Conservation (phyloP, 2,888 invertebrate genomes). For the Sussaba pulchella region DNA sequence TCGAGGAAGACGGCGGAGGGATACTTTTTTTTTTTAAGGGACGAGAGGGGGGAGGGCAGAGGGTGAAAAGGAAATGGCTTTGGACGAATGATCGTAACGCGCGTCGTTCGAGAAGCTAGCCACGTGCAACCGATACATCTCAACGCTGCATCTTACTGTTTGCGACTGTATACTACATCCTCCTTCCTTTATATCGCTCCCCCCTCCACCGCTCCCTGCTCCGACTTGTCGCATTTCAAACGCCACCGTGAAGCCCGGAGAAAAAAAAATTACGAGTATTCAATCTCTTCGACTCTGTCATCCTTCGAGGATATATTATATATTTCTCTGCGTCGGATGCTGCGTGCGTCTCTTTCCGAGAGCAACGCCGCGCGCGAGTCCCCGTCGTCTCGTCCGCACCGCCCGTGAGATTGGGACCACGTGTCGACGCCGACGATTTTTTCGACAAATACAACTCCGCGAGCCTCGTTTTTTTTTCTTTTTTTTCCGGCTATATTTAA, state of each 20-base stretch:
- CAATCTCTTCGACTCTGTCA: conserved; percentile 71
- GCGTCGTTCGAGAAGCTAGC: conserved; percentile 71
- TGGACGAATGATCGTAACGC: conserved; percentile 78
- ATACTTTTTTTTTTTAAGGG: no score
- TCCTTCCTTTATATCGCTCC: conserved; percentile 58
- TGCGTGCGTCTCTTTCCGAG: conserved; percentile 53
- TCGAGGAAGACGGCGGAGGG: conserved; percentile 54
- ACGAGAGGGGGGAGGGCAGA: conserved; percentile 55
- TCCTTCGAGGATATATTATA: conserved; percentile 21
- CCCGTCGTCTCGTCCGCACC: conserved; percentile 56
- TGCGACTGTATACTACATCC: conserved; percentile 60
- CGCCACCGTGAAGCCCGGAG: conserved; percentile 48
- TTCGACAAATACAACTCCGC: not conserved
- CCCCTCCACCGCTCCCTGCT: conserved; percentile 41
- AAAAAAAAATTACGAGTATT: conserved; percentile 71
- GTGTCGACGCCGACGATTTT: conserved; percentile 67
- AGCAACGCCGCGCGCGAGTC: conserved; percentile 50
- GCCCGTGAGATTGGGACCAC: conserved; percentile 75
- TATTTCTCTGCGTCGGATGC: conserved; percentile 50
- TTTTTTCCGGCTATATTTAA: conserved; percentile 36
- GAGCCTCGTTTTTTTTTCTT: conserved; percentile 8
- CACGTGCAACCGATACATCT: conserved; percentile 82
- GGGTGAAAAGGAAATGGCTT: conserved; percentile 73
- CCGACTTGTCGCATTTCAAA: conserved; percentile 25
- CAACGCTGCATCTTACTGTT: conserved; percentile 72